Evolutionary conservation across 1,140 invertebrate species (phyloP).

Genomic region (Zaprionus davidi): DNA sequence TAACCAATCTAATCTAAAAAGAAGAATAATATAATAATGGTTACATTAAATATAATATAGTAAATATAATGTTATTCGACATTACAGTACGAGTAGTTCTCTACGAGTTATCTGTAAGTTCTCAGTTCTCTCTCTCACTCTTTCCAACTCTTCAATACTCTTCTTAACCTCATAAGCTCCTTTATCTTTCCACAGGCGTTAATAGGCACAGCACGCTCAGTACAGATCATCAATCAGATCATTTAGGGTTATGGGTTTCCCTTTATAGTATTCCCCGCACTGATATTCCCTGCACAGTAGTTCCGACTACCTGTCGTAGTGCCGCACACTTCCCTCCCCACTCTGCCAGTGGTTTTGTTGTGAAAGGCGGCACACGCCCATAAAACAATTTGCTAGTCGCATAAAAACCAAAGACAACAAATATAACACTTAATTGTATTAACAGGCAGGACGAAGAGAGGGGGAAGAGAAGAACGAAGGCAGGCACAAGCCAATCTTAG

Average conservation of each 20-base stretch:
- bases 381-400: slow-evolving; percentile 76
- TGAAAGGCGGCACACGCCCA: slow-evolving; percentile 72
- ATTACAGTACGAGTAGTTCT: too few relatives aligned
- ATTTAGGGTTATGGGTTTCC: neutral
- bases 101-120: too few relatives aligned
- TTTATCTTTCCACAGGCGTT: too few relatives aligned
- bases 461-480: slow-evolving; percentile 9
- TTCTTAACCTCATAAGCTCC: too few relatives aligned
- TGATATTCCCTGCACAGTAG: neutral
- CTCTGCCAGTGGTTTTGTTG: slow-evolving; percentile 42
- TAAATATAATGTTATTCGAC: too few relatives aligned
- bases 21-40: too few relatives aligned
- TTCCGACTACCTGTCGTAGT: neutral
- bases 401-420: slow-evolving; percentile 72
- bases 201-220: too few relatives aligned
- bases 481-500: slow-evolving; percentile 18
- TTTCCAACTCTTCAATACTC: too few relatives aligned
- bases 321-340: neutral
- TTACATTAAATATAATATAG: too few relatives aligned
- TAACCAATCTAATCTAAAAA: too few relatives aligned
- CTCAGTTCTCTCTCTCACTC: too few relatives aligned
- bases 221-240: neutral
- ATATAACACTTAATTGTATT: slow-evolving; percentile 82
- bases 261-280: too few relatives aligned
- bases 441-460: slow-evolving; percentile 38